Evolutionary conservation across 2,113 vertebrate species (phyloP).

Genomic region (Edolisoma coerulescens): DNA sequence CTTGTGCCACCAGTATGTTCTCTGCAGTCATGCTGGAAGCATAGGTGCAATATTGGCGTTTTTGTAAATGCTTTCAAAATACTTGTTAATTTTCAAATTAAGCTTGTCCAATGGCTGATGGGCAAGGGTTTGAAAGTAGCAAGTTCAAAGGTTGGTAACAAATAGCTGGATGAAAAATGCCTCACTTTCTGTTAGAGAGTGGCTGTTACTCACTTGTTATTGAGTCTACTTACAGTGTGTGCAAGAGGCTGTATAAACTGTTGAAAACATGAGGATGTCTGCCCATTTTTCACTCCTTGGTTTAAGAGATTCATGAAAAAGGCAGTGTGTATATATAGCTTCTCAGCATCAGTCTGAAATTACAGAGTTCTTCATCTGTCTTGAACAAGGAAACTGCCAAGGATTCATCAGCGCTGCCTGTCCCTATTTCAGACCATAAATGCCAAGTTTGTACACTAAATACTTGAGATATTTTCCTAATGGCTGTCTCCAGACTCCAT

Average conservation of each 20-base stretch:
- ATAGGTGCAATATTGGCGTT: not conserved
- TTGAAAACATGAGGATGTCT: not conserved
- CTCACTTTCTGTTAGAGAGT: not conserved
- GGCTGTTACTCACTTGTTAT: constrained; percentile 11
- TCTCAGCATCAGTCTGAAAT: constrained; percentile 51
- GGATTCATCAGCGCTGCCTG: constrained; percentile 27
- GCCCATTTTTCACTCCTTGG: constrained; percentile 3
- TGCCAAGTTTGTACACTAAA: not conserved
- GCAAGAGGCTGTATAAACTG: constrained; percentile 20
- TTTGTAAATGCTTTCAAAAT: not conserved
- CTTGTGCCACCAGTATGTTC: not conserved
- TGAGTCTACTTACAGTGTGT: not conserved
- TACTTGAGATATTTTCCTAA: not conserved
- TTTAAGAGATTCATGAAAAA: constrained; percentile 31
- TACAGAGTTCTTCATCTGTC: not conserved
- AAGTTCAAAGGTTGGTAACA: not conserved
- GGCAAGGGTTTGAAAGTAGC: not conserved
- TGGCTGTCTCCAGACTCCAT: not conserved
- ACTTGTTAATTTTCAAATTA: not conserved
- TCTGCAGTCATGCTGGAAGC: not conserved
- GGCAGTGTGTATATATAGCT: not conserved
- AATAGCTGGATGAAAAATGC: not conserved
- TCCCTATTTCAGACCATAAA: not conserved
- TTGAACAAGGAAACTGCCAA: not conserved
- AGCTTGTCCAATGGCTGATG: not conserved